phyloP scores from a whole-genome alignment of 2,888 invertebrate genomes.

The Amphipoea oculea region DNA sequence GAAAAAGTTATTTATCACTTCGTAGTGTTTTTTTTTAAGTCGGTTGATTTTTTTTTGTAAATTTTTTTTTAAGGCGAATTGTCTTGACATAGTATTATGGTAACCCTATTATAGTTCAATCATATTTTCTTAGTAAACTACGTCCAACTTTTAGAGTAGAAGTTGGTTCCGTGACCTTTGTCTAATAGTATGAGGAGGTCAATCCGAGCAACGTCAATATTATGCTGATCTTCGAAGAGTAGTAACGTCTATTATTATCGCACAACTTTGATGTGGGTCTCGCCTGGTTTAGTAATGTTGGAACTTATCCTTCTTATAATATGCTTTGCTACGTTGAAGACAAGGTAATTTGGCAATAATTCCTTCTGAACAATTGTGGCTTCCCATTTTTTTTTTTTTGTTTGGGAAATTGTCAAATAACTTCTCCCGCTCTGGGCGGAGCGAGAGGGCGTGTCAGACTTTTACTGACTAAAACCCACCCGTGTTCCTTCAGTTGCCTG shows the following conservation, averaged over 20 bases:
- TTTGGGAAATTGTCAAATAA: no score
- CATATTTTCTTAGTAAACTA: constrained; percentile 34
- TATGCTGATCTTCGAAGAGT: constrained; percentile 33
- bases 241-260: constrained; percentile 17
- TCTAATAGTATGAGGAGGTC: constrained; percentile 21
- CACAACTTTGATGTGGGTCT: not conserved
- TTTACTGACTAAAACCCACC: no score
- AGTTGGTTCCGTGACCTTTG: constrained; percentile 19
- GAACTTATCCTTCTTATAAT: not conserved
- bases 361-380: no score
- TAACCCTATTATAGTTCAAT: constrained; percentile 7
- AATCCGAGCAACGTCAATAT: constrained; percentile 30
- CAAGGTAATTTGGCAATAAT: no score
- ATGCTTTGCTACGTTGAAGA: no score
- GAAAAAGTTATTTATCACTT: no score
- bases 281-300: not conserved
- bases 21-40: no score
- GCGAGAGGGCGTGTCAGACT: no score
- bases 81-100: not conserved
- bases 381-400: no score
- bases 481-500: no score
- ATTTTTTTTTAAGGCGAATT: not conserved
- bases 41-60: no score
- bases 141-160: constrained; percentile 34
- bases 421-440: no score